Base-by-base conservation (phyloP, 2,888 invertebrate genomes). In the Cepaea hortensis region DNA sequence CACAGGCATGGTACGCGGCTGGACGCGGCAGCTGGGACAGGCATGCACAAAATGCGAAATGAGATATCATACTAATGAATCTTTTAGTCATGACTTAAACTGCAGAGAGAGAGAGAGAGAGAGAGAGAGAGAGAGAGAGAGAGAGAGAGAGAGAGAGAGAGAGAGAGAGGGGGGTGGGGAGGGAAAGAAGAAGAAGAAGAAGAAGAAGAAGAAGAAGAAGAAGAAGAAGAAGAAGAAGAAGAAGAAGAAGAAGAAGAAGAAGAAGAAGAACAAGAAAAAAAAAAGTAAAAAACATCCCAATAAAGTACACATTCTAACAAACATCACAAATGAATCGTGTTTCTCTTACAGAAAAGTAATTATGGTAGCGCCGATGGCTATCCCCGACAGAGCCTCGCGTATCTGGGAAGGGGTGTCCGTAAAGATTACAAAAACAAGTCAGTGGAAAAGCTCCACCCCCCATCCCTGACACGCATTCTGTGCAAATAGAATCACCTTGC, bases 401-500 rank as follows among this genome's bases (percentile, higher is more conserved):
- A 5, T 35, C 20, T 3, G 76, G 81, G 61, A 55, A 20, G 48
- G 62, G 76, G 84, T 15, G 7, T 23, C 72, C 55, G 13, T 35
- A 23, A 55, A 11, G 77, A 61, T 61, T 79, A 79, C 75, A 35
- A 82, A 82, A 82, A 82, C 46, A 73, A 72, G n/a, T n/a, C 55
- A 81, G 9, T 35, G 13, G 48, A 23, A 23, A 46, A 68, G 20
- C 84, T 62, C 62, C 75, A 13, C 62, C 82, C 82, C 55, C 15
- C 11, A 55, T 50, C 72, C 61, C 68, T n/a, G 20, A 50, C 55
- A 55, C 62, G 46, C 76, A 75, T 76, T 75, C 62, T 46, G 48
- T 62, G 73, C 84, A 84, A 75, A 84, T 75, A 84, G 84, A 84
- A 72, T 84, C 84, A 84, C 84, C 84, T 84, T 73, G 76, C 62